These are phyloP conservation scores for Drosophila tanythrix DNA, from an alignment of 2,888 invertebrate genomes.

Conservation along the genomic window DNA sequence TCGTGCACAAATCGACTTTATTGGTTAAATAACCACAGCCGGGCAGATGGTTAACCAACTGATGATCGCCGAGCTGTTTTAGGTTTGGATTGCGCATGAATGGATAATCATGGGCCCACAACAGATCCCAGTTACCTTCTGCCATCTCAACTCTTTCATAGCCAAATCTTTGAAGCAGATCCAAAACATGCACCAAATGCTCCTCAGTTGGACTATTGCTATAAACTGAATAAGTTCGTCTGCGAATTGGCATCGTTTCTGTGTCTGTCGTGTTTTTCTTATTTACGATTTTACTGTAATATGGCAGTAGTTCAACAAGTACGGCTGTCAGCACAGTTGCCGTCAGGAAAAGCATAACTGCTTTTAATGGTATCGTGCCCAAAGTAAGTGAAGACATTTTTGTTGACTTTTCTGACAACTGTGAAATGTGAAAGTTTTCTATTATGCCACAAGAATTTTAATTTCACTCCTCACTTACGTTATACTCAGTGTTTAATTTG, in stretches of 20 bases:
- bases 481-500: slow-evolving; percentile 1
- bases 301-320: slow-evolving; percentile 68
- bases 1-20: slow-evolving; percentile 94
- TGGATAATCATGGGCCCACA: slow-evolving; percentile 98
- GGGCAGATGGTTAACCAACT: slow-evolving; percentile 96
- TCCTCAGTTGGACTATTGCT: slow-evolving; percentile 86
- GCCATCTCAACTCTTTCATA: slow-evolving; percentile 87
- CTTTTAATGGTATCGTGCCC: slow-evolving; percentile 53
- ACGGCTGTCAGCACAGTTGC: slow-evolving; percentile 68
- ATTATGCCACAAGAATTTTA: background rate
- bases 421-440: slow-evolving; percentile 63
- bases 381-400: slow-evolving; percentile 10
- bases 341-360: slow-evolving; percentile 66
- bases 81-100: slow-evolving; percentile 86
- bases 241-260: background rate
- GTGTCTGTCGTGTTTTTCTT: slow-evolving; percentile 12
- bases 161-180: slow-evolving; percentile 91
- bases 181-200: slow-evolving; percentile 90
- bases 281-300: slow-evolving; percentile 30
- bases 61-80: slow-evolving; percentile 88
- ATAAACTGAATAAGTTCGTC: slow-evolving; percentile 87
- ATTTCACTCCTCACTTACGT: slow-evolving; percentile 19
- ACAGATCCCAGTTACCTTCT: slow-evolving; percentile 90
- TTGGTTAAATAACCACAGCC: slow-evolving; percentile 97
- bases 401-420: slow-evolving; percentile 33